These are phyloP conservation scores for Coecobrya sp. DNA, from an alignment of 2,888 invertebrate genomes.

Conservation along the genomic window DNA sequence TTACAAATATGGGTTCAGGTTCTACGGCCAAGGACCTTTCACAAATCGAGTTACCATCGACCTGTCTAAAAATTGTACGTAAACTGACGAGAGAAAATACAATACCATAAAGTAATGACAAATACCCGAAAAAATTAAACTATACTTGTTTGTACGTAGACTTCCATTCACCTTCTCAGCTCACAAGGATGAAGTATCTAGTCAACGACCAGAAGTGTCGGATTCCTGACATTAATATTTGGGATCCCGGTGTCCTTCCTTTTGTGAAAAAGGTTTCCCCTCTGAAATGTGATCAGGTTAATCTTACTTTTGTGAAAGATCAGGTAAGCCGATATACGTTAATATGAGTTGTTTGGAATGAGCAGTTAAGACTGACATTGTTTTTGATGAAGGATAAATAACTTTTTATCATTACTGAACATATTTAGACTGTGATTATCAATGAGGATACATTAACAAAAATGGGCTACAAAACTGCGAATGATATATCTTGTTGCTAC, in stretches of 20 bases:
- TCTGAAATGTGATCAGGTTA: not conserved
- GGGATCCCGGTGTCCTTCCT: not conserved
- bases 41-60: not conserved
- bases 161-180: not conserved
- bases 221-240: constrained; percentile 72
- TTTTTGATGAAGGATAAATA: not conserved
- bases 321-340: constrained; percentile 12
- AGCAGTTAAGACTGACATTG: not conserved
- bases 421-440: constrained; percentile 4
- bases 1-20: no score
- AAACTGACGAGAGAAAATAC: no score
- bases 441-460: not conserved
- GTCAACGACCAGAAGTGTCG: constrained; percentile 75
- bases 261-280: not conserved
- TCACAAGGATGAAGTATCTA: not conserved
- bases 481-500: constrained; percentile 10
- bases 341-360: no score
- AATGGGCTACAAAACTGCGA: not conserved
- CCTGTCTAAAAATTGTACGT: not conserved
- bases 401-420: not conserved
- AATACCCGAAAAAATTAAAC: not conserved
- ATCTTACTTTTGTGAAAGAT: constrained; percentile 28
- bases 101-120: not conserved
- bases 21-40: no score
- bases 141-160: constrained; percentile 15